Conservation (phyloP, 2,888 invertebrate species). For the Penaeus monodon region DNA sequence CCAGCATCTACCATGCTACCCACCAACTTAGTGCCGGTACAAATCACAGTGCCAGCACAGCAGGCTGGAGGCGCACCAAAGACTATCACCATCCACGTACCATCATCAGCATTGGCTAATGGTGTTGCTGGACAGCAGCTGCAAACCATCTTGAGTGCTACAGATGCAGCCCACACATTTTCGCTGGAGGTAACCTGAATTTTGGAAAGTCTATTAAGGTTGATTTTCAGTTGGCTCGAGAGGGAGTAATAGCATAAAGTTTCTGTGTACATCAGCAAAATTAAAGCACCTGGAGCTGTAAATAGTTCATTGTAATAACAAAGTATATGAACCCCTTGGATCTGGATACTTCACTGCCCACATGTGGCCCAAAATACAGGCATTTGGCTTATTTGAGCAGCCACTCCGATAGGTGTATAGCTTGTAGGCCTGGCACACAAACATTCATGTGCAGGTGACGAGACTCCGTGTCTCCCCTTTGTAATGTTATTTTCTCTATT, state of each 20-base stretch:
- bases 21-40: slow-evolving; percentile 70
- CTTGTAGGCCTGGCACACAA: no score
- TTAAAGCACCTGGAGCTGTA: neutral
- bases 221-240: no score
- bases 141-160: slow-evolving; percentile 64
- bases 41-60: slow-evolving; percentile 81
- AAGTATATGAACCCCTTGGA: no score
- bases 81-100: slow-evolving; percentile 65
- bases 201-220: neutral
- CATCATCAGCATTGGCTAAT: slow-evolving; percentile 62
- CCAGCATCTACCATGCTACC: slow-evolving; percentile 28
- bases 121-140: slow-evolving; percentile 65
- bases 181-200: slow-evolving; percentile 54
- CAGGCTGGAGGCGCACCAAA: slow-evolving; percentile 64
- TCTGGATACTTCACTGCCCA: no score
- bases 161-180: slow-evolving; percentile 65
- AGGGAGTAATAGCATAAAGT: no score
- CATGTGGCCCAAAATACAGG: no score
- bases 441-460: no score
- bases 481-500: no score
- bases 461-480: no score
- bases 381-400: no score
- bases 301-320: neutral
- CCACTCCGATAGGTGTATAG: no score
- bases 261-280: no score